Base-by-base conservation (phyloP, 2,888 invertebrate species). In the Catocala nupta region DNA sequence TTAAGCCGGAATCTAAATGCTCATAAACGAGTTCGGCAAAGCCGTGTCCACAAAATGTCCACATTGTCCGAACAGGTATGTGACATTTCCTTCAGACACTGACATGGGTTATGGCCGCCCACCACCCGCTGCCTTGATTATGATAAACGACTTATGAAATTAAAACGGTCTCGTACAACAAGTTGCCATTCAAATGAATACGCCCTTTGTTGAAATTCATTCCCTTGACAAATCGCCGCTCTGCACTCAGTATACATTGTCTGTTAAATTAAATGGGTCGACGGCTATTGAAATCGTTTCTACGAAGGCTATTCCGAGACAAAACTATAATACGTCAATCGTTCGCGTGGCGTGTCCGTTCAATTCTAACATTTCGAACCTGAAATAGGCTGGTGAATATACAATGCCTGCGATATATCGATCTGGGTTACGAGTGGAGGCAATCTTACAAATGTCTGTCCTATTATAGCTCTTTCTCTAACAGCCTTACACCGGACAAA, bases 131-230 rank as follows among this genome's bases (percentile, higher is more conserved):
- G 77, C 87, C 89, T 91, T 93, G 94, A 94, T 94, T 93, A 94
- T 94, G 94, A 94, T 92, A 91, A 93, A 94, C 90, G 93, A 94
- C 93, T 93, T 92, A 93, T 93, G 90, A 93, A 93, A 94, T 94
- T 94, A 94, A 94, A 94, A 93, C 93, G 91, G 90, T 87, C 89
- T 83, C 81, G 86, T 88, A 92, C 92, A 91, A 92, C 92, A 92
- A 93, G 91, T 92, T 89, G 89, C 92, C 87, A 92, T 93, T 93
- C 89, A 92, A 93, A 92, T 89, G 91, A 90, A 90, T 90, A 87
- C 85, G 85, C 85, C 89, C 90, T 90, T 93, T 93, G 94, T 94
- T 88, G 85, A 86, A 90, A 92, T 93, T 90, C 91, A 90, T 92
- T 92, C 89, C 90, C 87, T 90, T 94, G 94, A 94, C 93, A 93